Conservation (phyloP, 53 echinoderm and acorn worm genomes). For the Hippasteria phrygiana region DNA sequence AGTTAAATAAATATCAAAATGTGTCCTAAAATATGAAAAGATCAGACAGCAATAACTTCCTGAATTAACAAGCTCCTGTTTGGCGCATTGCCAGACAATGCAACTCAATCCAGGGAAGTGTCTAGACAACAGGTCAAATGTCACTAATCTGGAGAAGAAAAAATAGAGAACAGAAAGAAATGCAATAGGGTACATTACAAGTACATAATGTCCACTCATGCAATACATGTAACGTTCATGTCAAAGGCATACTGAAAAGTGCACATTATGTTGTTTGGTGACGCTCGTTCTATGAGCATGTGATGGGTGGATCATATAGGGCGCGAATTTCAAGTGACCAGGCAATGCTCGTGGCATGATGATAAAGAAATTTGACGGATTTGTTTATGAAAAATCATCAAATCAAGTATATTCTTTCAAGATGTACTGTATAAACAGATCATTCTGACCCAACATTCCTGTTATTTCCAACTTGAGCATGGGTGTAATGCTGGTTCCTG, state of each 20-base stretch:
- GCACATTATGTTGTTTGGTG: not conserved
- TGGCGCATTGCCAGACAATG: not conserved
- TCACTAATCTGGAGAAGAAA: not conserved
- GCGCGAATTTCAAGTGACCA: slow-evolving; percentile 9
- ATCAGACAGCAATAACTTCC: too few species aligned
- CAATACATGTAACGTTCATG: too few species aligned
- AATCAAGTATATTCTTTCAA: not conserved
- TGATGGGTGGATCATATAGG: not conserved
- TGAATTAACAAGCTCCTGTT: too few species aligned
- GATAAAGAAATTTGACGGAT: not conserved
- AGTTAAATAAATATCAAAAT: too few species aligned
- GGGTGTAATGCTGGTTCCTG: too few species aligned
- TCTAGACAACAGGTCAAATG: slow-evolving; percentile 11
- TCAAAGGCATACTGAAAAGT: not conserved
- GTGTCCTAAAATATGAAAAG: too few species aligned
- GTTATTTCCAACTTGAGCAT: too few species aligned
- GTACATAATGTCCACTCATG: too few species aligned
- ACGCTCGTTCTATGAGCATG: not conserved
- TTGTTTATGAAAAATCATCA: not conserved
- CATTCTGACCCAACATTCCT: too few species aligned
- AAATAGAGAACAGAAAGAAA: too few species aligned
- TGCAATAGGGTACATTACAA: too few species aligned
- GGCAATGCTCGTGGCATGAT: not conserved
- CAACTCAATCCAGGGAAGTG: not conserved
- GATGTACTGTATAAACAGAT: too few species aligned